These are phyloP conservation scores for Berghia stephanieae DNA, from an alignment of 1,140 invertebrate genomes.

Conservation along the genomic window DNA sequence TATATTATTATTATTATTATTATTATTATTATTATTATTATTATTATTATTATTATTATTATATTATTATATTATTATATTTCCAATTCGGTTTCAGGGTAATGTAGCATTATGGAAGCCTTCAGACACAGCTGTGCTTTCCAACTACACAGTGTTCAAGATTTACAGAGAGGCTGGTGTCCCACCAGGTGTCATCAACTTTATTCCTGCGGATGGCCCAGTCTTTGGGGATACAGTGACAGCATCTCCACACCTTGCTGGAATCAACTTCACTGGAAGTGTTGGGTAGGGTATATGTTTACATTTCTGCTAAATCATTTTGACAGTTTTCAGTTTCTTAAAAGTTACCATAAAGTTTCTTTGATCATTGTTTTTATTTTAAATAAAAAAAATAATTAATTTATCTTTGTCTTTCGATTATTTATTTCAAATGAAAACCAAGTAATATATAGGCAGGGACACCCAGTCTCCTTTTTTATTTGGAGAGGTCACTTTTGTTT, in stretches of 20 bases:
- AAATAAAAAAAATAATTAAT: too few relatives aligned
- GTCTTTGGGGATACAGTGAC: conserved; percentile 94
- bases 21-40: too few relatives aligned
- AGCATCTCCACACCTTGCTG: conserved; percentile 83
- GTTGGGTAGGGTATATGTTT: conserved; percentile 76
- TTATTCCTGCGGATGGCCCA: conserved; percentile 92
- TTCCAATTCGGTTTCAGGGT: conserved; percentile 75
- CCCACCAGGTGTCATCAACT: conserved; percentile 96
- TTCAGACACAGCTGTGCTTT: conserved; percentile 95
- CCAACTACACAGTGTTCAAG: conserved; percentile 95
- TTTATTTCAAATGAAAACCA: neutral
- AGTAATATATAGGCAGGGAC: neutral
- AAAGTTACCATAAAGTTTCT: too few relatives aligned
- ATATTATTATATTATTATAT: too few relatives aligned
- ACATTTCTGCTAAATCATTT: neutral
- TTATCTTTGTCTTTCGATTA: neutral
- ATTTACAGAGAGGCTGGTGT: conserved; percentile 72
- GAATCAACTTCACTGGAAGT: conserved; percentile 97
- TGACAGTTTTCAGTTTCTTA: too few relatives aligned
- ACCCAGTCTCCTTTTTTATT: neutral
- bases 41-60: too few relatives aligned
- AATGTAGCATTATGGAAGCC: conserved; percentile 98
- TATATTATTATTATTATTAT: too few relatives aligned
- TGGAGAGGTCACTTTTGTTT: neutral
- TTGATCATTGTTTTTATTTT: too few relatives aligned